Percentiles rank a stretch among this genome's conserved stretches.
Conservation (phyloP, 2,113 vertebrate species). For the Phaetusa simplex region DNA sequence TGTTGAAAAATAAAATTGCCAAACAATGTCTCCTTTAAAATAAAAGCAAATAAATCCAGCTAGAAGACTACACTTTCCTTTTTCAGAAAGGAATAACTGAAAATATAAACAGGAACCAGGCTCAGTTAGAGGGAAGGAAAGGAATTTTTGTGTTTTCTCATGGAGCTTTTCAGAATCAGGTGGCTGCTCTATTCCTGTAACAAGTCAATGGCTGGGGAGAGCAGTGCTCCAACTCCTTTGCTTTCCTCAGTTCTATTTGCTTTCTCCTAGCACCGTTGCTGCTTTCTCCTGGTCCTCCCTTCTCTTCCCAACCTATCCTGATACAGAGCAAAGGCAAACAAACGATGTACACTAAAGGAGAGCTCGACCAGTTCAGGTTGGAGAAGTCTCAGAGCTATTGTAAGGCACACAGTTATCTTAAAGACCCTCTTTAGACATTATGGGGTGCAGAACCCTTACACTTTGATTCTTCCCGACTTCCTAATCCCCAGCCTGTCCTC, state of each 20-base stretch:
- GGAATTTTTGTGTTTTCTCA: not conserved
- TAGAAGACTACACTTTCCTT: not conserved
- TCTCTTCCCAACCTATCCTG: not conserved
- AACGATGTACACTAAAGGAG: not conserved
- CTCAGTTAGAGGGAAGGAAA: not conserved
- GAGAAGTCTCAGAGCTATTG: not conserved
- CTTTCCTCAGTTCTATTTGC: not conserved
- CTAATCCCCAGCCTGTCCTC: not conserved
- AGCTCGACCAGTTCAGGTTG: not conserved
- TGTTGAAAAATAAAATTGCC: conserved; percentile 31
- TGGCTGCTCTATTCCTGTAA: not conserved
- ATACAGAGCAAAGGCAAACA: not conserved
- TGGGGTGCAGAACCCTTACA: not conserved
- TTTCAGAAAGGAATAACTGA: not conserved
- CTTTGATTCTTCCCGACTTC: not conserved
- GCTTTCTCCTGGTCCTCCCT: not conserved
- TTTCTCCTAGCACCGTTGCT: not conserved
- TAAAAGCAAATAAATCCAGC: conserved; percentile 13
- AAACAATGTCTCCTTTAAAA: conserved; percentile 26
- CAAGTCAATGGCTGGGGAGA: not conserved
- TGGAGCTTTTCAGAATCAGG: not conserved
- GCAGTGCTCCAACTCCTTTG: not conserved
- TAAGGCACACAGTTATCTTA: not conserved
- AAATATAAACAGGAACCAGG: not conserved
- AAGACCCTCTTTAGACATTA: not conserved